A percentile compares a stretch with the other conserved stretches of the same genome.
These are phyloP conservation scores for Cheirogaleus major DNA, from an alignment of 2,797 vertebrate genomes.

Conservation along the genomic window DNA sequence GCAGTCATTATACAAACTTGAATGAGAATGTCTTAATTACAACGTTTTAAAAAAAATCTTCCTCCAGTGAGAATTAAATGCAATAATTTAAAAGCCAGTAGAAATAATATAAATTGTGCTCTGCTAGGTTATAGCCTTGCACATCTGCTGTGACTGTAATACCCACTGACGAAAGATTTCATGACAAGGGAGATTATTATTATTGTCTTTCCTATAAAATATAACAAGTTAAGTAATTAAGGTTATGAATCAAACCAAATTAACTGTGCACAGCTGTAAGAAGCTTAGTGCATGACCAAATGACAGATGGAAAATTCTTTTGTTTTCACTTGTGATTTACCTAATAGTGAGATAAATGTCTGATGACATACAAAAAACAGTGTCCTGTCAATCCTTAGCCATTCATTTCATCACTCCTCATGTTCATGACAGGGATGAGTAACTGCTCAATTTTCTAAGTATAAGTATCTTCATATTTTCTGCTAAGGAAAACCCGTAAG, in stretches of 20 bases:
- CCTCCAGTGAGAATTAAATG: neutral
- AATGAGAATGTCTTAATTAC: neutral
- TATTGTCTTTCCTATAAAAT: slow-evolving; percentile 66
- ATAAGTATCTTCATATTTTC: neutral
- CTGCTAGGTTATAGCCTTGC: neutral
- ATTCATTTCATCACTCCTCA: slow-evolving; percentile 1
- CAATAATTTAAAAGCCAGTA: neutral
- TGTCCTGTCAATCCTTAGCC: slow-evolving; percentile 5
- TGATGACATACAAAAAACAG: slow-evolving; percentile 52
- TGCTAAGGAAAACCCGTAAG: neutral
- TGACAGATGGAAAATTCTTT: slow-evolving; percentile 79
- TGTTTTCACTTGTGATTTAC: slow-evolving; percentile 79
- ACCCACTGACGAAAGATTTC: slow-evolving; percentile 26
- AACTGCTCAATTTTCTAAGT: neutral
- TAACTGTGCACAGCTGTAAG: slow-evolving; percentile 75
- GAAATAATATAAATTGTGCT: neutral
- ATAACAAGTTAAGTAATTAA: slow-evolving; percentile 80
- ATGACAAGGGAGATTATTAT: slow-evolving; percentile 57
- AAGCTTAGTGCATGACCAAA: slow-evolving; percentile 70
- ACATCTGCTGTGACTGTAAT: slow-evolving; percentile 56
- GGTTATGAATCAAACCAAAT: slow-evolving; percentile 79
- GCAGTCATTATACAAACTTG: neutral
- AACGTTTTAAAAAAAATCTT: slow-evolving; percentile 17
- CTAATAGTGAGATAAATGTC: slow-evolving; percentile 78
- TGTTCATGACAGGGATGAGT: neutral